Conservation (phyloP, 2,888 invertebrate species). For the Campoletis raptor region DNA sequence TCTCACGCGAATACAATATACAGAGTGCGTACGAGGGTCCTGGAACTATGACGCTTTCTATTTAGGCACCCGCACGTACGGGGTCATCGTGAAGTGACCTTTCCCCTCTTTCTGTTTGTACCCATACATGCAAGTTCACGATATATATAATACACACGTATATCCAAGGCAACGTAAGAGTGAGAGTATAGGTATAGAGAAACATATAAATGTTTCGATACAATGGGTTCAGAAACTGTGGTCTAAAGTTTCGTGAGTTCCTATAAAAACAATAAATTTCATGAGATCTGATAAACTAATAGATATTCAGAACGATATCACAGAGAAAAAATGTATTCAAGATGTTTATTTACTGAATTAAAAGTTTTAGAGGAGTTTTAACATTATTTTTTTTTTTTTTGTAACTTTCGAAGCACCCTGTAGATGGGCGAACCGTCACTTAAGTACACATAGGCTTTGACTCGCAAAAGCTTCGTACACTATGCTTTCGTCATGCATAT, state of each 20-base stretch:
- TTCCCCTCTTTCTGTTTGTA: neutral
- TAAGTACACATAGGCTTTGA: constrained; percentile 41
- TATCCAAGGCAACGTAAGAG: neutral
- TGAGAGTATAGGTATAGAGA: neutral
- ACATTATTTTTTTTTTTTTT: neutral
- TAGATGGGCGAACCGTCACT: constrained; percentile 13
- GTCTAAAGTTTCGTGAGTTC: neutral
- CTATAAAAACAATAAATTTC: neutral
- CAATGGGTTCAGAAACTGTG: neutral
- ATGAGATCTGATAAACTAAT: neutral
- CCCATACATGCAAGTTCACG: constrained; percentile 5
- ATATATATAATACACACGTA: constrained; percentile 1
- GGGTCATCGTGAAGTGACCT: constrained; percentile 50
- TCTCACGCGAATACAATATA: constrained; percentile 59
- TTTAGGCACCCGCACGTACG: constrained; percentile 60
- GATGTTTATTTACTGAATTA: neutral
- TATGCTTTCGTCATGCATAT: constrained; percentile 62
- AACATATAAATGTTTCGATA: constrained; percentile 11
- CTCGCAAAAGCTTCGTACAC: constrained; percentile 30
- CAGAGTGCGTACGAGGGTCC: constrained; percentile 45
- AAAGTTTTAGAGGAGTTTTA: neutral
- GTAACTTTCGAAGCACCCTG: neutral
- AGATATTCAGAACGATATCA: neutral
- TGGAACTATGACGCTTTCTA: constrained; percentile 65
- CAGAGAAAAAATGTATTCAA: neutral